Percentiles rank a stretch among this genome's conserved stretches.
These are phyloP conservation scores for Trematomus loennbergii DNA, from an alignment of 2,113 vertebrate species.

Conservation along the genomic window DNA sequence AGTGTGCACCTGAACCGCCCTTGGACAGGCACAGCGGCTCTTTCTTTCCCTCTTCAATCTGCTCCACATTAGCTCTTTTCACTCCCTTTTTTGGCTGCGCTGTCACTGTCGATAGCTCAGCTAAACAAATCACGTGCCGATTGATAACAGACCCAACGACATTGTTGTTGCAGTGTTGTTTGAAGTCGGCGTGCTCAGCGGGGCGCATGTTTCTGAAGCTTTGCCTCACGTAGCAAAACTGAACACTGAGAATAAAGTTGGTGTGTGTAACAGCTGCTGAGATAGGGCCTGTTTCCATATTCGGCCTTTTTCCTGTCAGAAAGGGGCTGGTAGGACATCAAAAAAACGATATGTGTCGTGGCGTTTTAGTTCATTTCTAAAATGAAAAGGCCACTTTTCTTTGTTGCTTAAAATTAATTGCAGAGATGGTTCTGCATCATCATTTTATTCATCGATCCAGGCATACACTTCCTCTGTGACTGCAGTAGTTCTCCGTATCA, in stretches of 20 bases:
- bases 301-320: no score
- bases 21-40: constrained; percentile 38
- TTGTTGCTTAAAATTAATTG: no score
- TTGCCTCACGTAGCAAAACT: constrained; percentile 21
- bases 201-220: neutral
- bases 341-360: no score
- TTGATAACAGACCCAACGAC: constrained; percentile 54
- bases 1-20: constrained; percentile 69
- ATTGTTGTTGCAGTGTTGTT: constrained; percentile 50
- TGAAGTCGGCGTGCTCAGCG: constrained; percentile 29
- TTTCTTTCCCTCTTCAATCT: constrained; percentile 41
- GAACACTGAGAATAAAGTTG: neutral
- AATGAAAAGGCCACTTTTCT: no score
- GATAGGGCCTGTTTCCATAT: neutral
- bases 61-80: constrained; percentile 60
- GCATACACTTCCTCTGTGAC: no score
- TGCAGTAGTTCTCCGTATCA: no score
- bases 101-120: constrained; percentile 57
- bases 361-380: no score
- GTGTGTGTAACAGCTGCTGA: constrained; percentile 38
- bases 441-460: no score
- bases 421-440: no score
- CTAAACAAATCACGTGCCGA: constrained; percentile 62
- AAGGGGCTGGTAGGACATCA: no score
- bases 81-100: constrained; percentile 28